A percentile compares a stretch with the other conserved stretches of the same genome.
Evolutionary conservation across 2,797 vertebrate genomes (phyloP).

Genomic region (Acomys russatus): DNA sequence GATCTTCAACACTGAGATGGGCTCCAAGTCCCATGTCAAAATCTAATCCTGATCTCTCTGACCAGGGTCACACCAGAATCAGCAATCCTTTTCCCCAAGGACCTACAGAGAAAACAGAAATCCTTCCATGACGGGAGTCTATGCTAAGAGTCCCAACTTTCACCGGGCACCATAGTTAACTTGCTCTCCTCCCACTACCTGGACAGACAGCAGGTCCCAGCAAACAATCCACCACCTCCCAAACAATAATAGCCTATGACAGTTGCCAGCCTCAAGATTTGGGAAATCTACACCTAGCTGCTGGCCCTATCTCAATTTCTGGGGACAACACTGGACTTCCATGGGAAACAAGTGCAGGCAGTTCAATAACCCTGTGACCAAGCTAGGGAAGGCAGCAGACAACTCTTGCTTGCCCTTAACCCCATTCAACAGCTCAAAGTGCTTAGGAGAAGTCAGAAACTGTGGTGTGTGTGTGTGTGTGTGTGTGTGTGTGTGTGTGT

Average conservation of each 20-base stretch:
- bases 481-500: no score
- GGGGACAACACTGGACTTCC: background rate
- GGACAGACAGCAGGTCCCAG: conserved; percentile 36
- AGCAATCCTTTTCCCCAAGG: conserved; percentile 56
- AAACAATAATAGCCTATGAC: conserved; percentile 52
- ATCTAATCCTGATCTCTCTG: conserved; percentile 55
- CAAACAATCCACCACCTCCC: conserved; percentile 39
- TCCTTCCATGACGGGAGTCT: conserved; percentile 48
- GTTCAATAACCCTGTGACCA: conserved; percentile 68
- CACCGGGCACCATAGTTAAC: conserved; percentile 60
- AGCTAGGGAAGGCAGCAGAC: conserved; percentile 53
- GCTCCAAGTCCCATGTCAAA: conserved; percentile 65
- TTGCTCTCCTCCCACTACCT: conserved; percentile 58
- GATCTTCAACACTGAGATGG: conserved; percentile 55
- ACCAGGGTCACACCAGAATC: conserved; percentile 51
- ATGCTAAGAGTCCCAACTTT: conserved; percentile 51
- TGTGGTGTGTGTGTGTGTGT: conserved; percentile 53
- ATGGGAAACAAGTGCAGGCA: conserved; percentile 65
- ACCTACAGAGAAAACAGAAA: conserved; percentile 42
- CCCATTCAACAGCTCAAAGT: conserved; percentile 75
- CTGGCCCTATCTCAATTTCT: conserved; percentile 44
- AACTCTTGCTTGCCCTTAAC: conserved; percentile 41
- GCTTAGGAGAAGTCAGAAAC: conserved; percentile 75
- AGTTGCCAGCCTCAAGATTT: conserved; percentile 52
- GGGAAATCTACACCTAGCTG: conserved; percentile 63